Evolutionary conservation across 1,140 invertebrate genomes (phyloP).

Genomic region (Brachionus calyciflorus): DNA sequence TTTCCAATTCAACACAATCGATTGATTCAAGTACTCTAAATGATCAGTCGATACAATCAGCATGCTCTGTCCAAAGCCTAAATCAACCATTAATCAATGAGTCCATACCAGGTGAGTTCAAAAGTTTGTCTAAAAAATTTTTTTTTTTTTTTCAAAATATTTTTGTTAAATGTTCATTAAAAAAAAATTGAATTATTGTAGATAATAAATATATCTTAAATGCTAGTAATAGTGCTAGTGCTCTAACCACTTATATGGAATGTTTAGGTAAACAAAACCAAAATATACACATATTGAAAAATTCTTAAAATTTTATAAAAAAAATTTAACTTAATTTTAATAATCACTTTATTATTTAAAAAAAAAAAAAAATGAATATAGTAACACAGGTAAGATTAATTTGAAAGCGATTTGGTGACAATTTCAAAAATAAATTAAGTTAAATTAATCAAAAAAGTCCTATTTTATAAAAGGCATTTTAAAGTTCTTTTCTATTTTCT

Average conservation of each 20-base stretch:
- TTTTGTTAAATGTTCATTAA: conserved; percentile 48
- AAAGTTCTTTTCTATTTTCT: no score
- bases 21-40: neutral
- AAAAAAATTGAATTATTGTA: conserved; percentile 35
- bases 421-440: no score
- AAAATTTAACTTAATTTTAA: neutral
- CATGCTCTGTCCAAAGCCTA: neutral
- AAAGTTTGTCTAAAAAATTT: neutral
- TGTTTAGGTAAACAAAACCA: conserved; percentile 19
- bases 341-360: no score
- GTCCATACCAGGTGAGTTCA: neutral
- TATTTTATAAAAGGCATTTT: no score
- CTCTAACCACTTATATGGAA: conserved; percentile 45
- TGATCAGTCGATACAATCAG: neutral
- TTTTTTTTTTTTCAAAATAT: conserved; percentile 50
- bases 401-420: no score
- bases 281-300: no score
- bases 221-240: conserved; percentile 44
- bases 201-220: conserved; percentile 41
- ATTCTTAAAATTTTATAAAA: no score
- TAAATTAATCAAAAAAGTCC: no score
- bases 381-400: no score
- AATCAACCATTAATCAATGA: conserved; percentile 6
- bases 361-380: no score
- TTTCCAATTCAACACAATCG: conserved; percentile 7